Percentiles rank a stretch among this genome's conserved stretches.
Evolutionary conservation across 2,113 vertebrate genomes (phyloP).

Genomic region (Microcebus murinus): DNA sequence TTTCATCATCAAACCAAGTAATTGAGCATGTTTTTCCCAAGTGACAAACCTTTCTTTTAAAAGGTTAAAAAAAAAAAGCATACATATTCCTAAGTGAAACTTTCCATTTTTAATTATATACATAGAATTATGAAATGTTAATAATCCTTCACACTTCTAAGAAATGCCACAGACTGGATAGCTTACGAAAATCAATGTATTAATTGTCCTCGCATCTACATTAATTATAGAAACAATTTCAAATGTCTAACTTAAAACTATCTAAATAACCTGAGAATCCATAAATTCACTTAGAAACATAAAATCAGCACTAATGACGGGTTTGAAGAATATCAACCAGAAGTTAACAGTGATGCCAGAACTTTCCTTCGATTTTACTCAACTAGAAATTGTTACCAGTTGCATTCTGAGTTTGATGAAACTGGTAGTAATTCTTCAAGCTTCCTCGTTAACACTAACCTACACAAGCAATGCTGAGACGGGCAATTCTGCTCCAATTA

Average conservation of each 20-base stretch:
- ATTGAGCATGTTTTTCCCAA: not conserved
- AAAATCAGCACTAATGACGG: not conserved
- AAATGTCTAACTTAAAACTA: not conserved
- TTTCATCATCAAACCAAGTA: not conserved
- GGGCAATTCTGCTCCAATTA: conserved; percentile 74
- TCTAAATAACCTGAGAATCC: not conserved
- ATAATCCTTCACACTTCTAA: not conserved
- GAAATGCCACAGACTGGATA: not conserved
- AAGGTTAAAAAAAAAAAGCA: not conserved
- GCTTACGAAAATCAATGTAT: not conserved
- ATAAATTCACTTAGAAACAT: not conserved
- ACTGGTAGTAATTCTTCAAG: not conserved
- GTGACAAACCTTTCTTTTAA: not conserved
- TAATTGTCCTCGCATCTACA: not conserved
- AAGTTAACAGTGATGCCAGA: not conserved
- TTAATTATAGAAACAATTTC: not conserved
- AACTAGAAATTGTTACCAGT: not conserved
- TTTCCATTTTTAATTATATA: not conserved
- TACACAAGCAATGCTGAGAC: conserved; percentile 68
- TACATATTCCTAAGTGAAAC: not conserved
- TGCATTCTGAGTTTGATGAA: conserved; percentile 43
- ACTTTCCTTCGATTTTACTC: not conserved
- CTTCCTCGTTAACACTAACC: conserved; percentile 47
- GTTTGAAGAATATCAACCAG: not conserved
- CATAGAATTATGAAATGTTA: not conserved